Evolutionary conservation across 2,888 invertebrate species (phyloP).

Genomic region (Caenorhabditis macrosperma): DNA sequence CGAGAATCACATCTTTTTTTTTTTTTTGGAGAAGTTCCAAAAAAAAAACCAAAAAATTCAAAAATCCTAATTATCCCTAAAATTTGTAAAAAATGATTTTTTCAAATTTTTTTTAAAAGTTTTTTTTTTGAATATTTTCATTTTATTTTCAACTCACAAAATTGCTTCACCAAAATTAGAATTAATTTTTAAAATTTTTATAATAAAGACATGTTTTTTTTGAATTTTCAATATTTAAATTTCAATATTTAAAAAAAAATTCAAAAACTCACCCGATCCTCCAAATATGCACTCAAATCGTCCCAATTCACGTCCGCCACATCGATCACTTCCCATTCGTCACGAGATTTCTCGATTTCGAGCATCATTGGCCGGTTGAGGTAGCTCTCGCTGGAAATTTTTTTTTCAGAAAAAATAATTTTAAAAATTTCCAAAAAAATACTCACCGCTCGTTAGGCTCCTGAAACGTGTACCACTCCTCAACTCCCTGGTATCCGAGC

Average conservation of each 20-base stretch:
- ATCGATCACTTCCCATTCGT: conserved; percentile 39
- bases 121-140: too few species aligned
- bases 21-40: too few species aligned
- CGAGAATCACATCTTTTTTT: too few species aligned
- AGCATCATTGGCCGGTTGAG: conserved; percentile 45
- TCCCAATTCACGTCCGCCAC: conserved; percentile 41
- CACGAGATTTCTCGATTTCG: conserved; percentile 10
- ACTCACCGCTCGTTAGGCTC: conserved; percentile 40
- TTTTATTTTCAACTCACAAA: not conserved
- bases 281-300: conserved; percentile 7
- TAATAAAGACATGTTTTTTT: not conserved
- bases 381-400: conserved; percentile 23
- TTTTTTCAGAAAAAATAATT: not conserved
- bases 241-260: not conserved
- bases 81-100: not conserved
- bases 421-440: not conserved
- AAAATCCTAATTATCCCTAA: too few species aligned
- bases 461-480: conserved; percentile 27
- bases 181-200: too few species aligned
- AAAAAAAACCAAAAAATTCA: too few species aligned
- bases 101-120: too few species aligned
- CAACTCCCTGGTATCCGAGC: conserved; percentile 33
- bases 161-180: too few species aligned
- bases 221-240: not conserved
- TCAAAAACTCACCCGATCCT: conserved; percentile 11